Evolutionary conservation across 2,888 invertebrate genomes (phyloP).

Genomic region (Callyntrura sp.): DNA sequence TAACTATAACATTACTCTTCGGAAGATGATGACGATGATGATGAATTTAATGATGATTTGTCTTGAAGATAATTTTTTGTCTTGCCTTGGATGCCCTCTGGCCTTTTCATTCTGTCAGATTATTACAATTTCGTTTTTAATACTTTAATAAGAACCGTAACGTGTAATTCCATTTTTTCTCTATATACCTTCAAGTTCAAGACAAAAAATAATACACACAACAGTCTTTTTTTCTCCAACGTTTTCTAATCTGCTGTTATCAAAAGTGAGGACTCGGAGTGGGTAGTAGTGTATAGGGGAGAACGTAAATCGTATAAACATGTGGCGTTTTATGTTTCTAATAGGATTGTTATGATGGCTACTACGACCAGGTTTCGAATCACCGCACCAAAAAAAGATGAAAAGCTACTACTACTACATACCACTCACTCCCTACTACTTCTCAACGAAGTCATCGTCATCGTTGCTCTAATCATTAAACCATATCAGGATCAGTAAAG

Average conservation of each 20-base stretch:
- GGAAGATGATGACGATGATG: neutral
- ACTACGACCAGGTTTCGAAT: conserved; percentile 50
- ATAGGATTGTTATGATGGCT: conserved; percentile 59
- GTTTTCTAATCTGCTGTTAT: conserved; percentile 2
- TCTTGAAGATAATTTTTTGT: conserved; percentile 64
- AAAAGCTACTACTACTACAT: conserved; percentile 44
- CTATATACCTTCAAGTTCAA: neutral
- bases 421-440: no score
- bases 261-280: neutral
- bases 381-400: conserved; percentile 38
- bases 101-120: conserved; percentile 68
- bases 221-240: neutral
- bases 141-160: conserved; percentile 51
- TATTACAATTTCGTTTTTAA: conserved; percentile 62
- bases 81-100: conserved; percentile 59
- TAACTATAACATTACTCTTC: neutral
- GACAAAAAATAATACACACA: neutral
- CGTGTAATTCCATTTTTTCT: conserved; percentile 52
- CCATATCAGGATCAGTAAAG: conserved; percentile 57
- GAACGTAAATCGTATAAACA: neutral
- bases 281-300: neutral
- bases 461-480: conserved; percentile 28
- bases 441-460: conserved; percentile 24
- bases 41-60: conserved; percentile 68
- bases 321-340: conserved; percentile 2